Base-by-base conservation (phyloP, 2,113 vertebrate species). In the Crocuta crocuta region DNA sequence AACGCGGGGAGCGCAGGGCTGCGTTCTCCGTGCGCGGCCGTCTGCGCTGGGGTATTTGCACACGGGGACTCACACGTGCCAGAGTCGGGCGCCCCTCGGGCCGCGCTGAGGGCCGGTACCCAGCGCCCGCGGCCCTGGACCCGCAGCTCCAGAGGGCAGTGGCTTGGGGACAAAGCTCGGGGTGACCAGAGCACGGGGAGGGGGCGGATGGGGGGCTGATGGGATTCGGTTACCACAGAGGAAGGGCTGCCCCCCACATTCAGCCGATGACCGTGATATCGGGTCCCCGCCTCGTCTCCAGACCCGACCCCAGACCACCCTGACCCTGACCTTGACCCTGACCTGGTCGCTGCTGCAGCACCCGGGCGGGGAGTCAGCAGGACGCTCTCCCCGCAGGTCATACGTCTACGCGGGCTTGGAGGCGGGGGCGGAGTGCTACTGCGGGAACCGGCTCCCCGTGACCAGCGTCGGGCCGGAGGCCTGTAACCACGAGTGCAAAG, bases 371-470 rank as follows among this genome's bases (percentile, higher is more conserved):
- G 19, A 92, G 79, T 91, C n/a, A 95, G 13, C 21, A 12, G 13
- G 68, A 55, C 11, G 4, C 93, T 94, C n/a, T 96, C 23, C 68
- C 94, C 39, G 0, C 99, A 99, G 99, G 98, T 99, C 99, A 33
- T 99, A 99, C 95, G 95, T 98, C 97, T 99, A 99, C 2, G 99
- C 99, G 0, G 99, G 99, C 1, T 98, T 99, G 98, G 99, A 99
- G 0, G 99, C 99, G 0, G 99, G 99, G 23, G 99, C 99, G 0
- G 99, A 99, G 98, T 99, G 99, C 98, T 99, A 99, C 98, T 99
- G 99, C 0, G 99, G 99, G 92, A 99, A 99, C 98, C 97, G 97
- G 26, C 99, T 99, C 48, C 99, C 99, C 0, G 98, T 96, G 0
- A 91, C 87, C 0, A 95, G 96, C 7, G 97, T 99, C 0, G 98